Evolutionary conservation across 2,797 vertebrate species (phyloP).

Genomic region (Nothura maculosa): DNA sequence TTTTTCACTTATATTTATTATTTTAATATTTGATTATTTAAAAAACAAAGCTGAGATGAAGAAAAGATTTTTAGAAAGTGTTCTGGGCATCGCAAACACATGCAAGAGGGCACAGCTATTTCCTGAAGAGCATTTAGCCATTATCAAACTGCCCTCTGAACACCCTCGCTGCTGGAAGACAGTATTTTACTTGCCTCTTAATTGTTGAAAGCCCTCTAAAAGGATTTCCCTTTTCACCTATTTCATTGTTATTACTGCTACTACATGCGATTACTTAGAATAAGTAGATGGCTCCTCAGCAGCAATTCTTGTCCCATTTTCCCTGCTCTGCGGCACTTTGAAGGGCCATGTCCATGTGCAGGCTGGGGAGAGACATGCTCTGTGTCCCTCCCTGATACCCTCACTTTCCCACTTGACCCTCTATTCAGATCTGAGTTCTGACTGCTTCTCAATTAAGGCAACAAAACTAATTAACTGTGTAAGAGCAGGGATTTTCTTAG

Average conservation of each 20-base stretch:
- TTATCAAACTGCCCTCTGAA: not conserved
- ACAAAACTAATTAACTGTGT: slow-evolving; percentile 65
- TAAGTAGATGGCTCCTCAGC: not conserved
- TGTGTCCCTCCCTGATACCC: not conserved
- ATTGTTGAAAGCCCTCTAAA: slow-evolving; percentile 20
- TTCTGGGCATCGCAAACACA: not conserved
- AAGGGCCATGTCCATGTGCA: not conserved
- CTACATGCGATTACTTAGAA: not conserved
- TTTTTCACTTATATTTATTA: not conserved
- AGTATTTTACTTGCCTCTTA: slow-evolving; percentile 14
- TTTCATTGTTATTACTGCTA: slow-evolving; percentile 21
- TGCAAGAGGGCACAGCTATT: not conserved
- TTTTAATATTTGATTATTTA: not conserved
- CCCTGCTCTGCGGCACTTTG: not conserved
- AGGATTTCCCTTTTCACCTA: slow-evolving; percentile 10
- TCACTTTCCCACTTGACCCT: not conserved
- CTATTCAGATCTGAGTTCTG: slow-evolving; percentile 31
- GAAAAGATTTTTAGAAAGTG: not conserved
- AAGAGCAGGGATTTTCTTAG: slow-evolving; percentile 51
- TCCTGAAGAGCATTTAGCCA: not conserved
- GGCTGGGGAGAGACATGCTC: not conserved
- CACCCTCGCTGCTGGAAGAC: not conserved
- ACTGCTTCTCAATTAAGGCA: slow-evolving; percentile 67
- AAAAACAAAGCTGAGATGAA: not conserved
- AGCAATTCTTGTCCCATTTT: not conserved